These are phyloP conservation scores for Hyposmocoma kahamanoa DNA, from an alignment of 1,140 invertebrate genomes.

Conservation along the genomic window DNA sequence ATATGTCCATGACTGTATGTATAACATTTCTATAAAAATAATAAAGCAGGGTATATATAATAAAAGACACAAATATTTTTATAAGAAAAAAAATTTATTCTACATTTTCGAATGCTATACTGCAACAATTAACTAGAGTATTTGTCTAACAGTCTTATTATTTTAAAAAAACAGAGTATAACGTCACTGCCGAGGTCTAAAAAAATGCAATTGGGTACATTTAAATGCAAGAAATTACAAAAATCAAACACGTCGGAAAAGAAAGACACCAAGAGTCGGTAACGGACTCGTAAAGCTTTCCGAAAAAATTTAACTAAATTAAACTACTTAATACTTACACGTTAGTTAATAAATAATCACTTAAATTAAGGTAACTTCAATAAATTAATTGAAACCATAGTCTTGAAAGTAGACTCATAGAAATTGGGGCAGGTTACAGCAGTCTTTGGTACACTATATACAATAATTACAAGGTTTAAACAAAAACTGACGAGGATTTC, in stretches of 20 bases:
- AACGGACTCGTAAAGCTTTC: constrained; percentile 1
- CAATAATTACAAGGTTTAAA: constrained; percentile 24
- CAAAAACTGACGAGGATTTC: constrained; percentile 27
- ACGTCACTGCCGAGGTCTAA: constrained; percentile 42
- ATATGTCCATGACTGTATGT: too few relatives aligned
- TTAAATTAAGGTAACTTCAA: constrained; percentile 67
- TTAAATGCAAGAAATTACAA: constrained; percentile 40
- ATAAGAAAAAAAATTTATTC: constrained; percentile 48
- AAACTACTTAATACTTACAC: constrained; percentile 36
- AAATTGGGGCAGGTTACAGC: constrained; percentile 41
- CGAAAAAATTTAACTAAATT: constrained; percentile 21
- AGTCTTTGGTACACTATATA: constrained; percentile 67
- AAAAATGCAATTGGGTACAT: constrained; percentile 57
- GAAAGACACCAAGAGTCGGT: background rate
- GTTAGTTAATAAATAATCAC: constrained; percentile 67
- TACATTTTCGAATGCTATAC: constrained; percentile 38
- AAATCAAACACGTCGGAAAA: constrained; percentile 5
- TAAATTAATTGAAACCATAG: constrained; percentile 46
- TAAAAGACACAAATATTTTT: constrained; percentile 23
- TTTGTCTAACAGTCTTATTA: constrained; percentile 71
- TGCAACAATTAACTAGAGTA: constrained; percentile 63
- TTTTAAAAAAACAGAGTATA: constrained; percentile 66
- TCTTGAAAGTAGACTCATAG: constrained; percentile 28
- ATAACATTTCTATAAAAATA: too few relatives aligned
- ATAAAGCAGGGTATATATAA: constrained; percentile 2